Base-by-base conservation (phyloP, 1,140 invertebrate genomes). In the Galendromus occidentalis region DNA sequence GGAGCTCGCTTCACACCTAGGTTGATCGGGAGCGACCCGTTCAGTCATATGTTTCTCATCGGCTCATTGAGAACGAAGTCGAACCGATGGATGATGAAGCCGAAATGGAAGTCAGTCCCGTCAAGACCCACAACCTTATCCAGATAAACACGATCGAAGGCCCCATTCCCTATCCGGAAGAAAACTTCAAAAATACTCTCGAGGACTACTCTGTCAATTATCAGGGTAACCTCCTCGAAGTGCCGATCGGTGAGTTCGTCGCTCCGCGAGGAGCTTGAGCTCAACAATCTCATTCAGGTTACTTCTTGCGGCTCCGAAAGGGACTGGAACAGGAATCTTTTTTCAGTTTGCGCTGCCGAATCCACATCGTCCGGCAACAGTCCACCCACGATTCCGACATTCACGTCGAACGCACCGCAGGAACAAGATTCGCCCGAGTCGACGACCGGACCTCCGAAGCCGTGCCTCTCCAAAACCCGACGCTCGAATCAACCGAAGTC, bases 361-460 rank as follows among this genome's bases (percentile, higher is more conserved):
- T 59, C 51, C 14, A 59, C 51, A 18, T 59, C 51, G 20, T 59
- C 51, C 25, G 25, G 25, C 12, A 59, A 33, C 22, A 59, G 51
- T 25, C 33, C 33, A 39, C 33, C 33, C 4, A 39, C 33, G 33
- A 39, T 39, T 39, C 33, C 33, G 9, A 6, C 9, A 6, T 39
- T 4, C 33, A 39, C 33, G 9, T 6, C 33, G 33, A 39, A 39
- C 33, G 51, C 51, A 20, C 25, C 25, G 25, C 51, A 59, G 9
- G 25, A 59, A 25, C 51, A 59, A 25, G 51, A 59, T 59, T 59
- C 51, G 14, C 51, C 51, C 14, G 51, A 59, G 25, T 59, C 51
- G 51, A 59, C 51, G 22, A 59, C 51, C 14, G 51, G 51, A 25
- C 51, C 51, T 25, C 51, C 51, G 33, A 59, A 59, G 51, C 51